Evolutionary conservation across 2,797 vertebrate species (phyloP), one percentile per base, ranked within the genome.

Genomic region (Scolopax bukidnonensis): DNA sequence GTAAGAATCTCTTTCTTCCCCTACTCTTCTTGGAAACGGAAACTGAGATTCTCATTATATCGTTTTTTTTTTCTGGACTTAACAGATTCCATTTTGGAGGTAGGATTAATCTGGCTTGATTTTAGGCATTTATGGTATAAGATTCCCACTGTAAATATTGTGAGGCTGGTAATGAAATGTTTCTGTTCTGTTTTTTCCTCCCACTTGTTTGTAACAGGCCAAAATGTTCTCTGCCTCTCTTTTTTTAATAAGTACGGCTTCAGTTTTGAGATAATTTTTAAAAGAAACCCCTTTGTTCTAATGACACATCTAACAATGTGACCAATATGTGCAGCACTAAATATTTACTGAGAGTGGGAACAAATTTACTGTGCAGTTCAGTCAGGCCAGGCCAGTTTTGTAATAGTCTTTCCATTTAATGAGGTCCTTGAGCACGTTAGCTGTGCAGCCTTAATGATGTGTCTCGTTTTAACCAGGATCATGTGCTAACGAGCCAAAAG

Each of bases 371-470:
- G 38, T 80, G 38, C 40, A 4, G 10, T 80, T 91, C 86, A 73
- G 63, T 56, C 88, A 87, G 67, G 53, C 80, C 71, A 89, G 41
- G 47, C 73, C 43, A 32, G 60, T 63, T 80, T 70, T 41, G 41
- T 75, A 70, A 78, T 69, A 57, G 77, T 65, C 60, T 80, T 83
- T 73, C 32, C 38, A 28, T 40, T 80, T 93, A 88, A 92, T 92
- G 91, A 94, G 80, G 36, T 77, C 93, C 61, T 88, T 6, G 84
- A 67, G 74, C 14, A 12, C 1, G 11, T 86, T 57, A 69, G 36
- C 76, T 80, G 56, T 78, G 64, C 68, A 92, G 68, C 84, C 40
- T 77, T 90, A 95, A 90, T 59, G 93, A 67, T 25, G 60, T 86
- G 36, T 73, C 19, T 38, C 68, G 74, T 84, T 80, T 89, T 83